Base-by-base conservation (phyloP, 2,113 vertebrate species). In the Paramisgurnus dabryanus region DNA sequence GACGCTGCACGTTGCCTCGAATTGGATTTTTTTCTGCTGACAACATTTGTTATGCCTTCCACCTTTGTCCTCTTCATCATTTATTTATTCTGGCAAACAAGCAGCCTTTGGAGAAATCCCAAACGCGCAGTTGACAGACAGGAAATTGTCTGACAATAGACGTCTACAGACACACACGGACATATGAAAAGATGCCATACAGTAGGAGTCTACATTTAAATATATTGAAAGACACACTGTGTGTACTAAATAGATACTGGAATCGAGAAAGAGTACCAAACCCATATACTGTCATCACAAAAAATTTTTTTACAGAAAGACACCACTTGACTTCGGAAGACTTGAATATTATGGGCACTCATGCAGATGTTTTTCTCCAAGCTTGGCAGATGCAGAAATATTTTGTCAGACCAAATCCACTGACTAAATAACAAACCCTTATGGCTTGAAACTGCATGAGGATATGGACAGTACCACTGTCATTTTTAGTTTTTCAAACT, bases 81-180 rank as follows among this genome's bases (percentile, higher is more conserved):
- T 93, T 92, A 91, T 93, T 93, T 91, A 91, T 91, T 91, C 90
- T 87, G 88, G 86, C 88, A 92, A 92, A 90, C 89, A 89, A 89
- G 87, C 86, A 84, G 82, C 74, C 73, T 78, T 84, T 87, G 85
- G 85, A 88, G 90, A 27, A 69, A n/a, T 15, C 69, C 76, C 60
- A 72, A 61, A 85, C 75, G 82, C 85, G 86, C 86, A 85, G 82
- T 45, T 34, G 69, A 72, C 80, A 67, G 81, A 4, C 9, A 11
- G 49, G 12, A 12, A 12, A 50, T 9, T 50, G 49, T 10, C 9
- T 12, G 60, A 41, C 75, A 80, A 85, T 67, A 41, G 47, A 80
- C 53, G 17, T 15, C 63, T 11, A 12, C 11, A 71, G 15, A 80
- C 80, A 67, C 82, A 11, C 22, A 17, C 11, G 27, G 34, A 78